Evolutionary conservation across 2,888 invertebrate species (phyloP), one percentile per base, ranked within the genome.

Genomic region (Platycheirus rosarum): DNA sequence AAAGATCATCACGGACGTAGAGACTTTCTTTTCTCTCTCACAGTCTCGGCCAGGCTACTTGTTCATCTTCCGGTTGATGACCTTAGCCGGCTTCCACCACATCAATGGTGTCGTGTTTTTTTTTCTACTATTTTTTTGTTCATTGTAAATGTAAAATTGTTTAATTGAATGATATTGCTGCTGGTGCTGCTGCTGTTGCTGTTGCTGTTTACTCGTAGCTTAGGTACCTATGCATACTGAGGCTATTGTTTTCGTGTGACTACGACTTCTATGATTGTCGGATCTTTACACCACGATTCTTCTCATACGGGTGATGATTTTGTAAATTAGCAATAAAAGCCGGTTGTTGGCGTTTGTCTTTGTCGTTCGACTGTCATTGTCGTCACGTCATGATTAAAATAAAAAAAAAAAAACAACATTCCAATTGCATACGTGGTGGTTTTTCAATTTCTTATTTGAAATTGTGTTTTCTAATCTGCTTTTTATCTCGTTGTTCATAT

Each of bases 21-120:
- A 66, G 60, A 78, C 84, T 85, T 85, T 84, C 84, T 85, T 84
- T 84, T 75, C 69, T 65, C 63, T 55, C 73, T 40, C 40, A 40
- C 40, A 49, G 57, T 57, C 57, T 40, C 57, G 20, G 57, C 57
- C 46, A 55, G 20, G 57, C 57, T 53, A 55, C 44, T 53, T 66
- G 40, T 49, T 66, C 82, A 84, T 88, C 86, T 88, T 88, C 87
- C 88, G 88, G 88, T 88, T 88, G 88, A 88, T 88, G 89, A 88
- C 88, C 88, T 88, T 86, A 88, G 87, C 88, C 88, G 89, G 87
- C 88, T 75, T 86, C 71, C 77, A 74, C 71, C 71, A 74, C 71
- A 63, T 71, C 37, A 42, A 65, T 60, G 49, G 42, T 51, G 60
- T 66, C 51, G 51, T 40, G 20, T 35, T 55, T 23, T 57, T 49